phyloP scores from a whole-genome alignment of 2,797 vertebrate genomes.

The Percopsis omiscomaycus region DNA sequence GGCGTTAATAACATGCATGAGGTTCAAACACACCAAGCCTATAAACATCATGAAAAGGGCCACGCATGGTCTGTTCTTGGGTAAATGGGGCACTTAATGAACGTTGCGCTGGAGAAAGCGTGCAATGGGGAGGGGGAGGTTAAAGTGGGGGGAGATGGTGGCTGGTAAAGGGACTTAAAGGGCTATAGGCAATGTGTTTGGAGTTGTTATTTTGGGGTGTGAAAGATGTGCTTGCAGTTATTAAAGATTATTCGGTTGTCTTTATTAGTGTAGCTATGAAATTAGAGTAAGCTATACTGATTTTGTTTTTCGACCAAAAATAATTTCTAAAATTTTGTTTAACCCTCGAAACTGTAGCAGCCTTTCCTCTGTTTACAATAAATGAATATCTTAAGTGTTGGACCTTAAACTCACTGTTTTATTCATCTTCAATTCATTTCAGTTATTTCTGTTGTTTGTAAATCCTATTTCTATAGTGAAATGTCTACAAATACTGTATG shows the following conservation, averaged over 20 bases:
- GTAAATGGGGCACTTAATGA: constrained; percentile 67
- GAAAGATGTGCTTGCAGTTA: background rate
- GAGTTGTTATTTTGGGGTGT: background rate
- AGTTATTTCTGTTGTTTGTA: too few species aligned
- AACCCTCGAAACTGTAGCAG: too few species aligned
- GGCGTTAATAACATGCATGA: constrained; percentile 45
- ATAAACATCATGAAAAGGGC: constrained; percentile 46
- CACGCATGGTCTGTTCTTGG: constrained; percentile 28
- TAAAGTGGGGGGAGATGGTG: background rate
- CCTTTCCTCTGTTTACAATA: too few species aligned
- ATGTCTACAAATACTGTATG: too few species aligned
- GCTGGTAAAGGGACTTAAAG: background rate
- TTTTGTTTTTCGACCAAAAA: too few species aligned
- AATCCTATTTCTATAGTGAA: too few species aligned
- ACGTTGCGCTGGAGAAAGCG: constrained; percentile 21
- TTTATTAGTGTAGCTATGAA: background rate
- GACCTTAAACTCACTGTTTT: too few species aligned
- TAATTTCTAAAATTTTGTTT: too few species aligned
- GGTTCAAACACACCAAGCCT: constrained; percentile 37
- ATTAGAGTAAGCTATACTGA: background rate
- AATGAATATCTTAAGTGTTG: too few species aligned
- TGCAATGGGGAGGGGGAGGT: constrained; percentile 11
- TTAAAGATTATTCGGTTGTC: background rate
- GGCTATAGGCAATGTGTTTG: constrained; percentile 1
- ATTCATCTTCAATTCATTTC: too few species aligned